These are phyloP conservation scores for Platyrinchus mystaceus DNA, from an alignment of 2,797 vertebrate species.

Conservation along the genomic window DNA sequence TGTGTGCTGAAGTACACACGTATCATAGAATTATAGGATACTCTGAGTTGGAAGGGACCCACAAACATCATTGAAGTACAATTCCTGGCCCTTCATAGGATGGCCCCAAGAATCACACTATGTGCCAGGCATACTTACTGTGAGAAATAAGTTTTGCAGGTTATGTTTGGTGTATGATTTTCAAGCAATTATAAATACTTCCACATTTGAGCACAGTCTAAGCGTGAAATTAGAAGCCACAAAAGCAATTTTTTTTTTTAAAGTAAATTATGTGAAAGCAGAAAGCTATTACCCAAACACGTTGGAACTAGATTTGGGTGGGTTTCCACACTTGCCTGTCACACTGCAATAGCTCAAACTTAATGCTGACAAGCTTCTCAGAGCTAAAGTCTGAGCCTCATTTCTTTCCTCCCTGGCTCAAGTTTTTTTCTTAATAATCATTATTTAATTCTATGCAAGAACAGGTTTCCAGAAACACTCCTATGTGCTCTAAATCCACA, in stretches of 20 bases:
- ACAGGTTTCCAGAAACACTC: not conserved
- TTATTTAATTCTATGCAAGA: not conserved
- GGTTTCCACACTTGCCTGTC: not conserved
- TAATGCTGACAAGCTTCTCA: not conserved
- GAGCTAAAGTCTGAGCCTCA: not conserved
- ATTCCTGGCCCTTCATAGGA: not conserved
- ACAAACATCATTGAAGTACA: not conserved
- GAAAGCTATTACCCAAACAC: not conserved
- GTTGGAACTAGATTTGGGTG: not conserved
- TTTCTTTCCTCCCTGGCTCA: not conserved
- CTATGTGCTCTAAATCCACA: not conserved
- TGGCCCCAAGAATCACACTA: not conserved
- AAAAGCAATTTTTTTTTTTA: not conserved
- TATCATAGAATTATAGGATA: rapidly evolving
- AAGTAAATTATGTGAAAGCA: not conserved
- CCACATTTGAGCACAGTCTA: not conserved
- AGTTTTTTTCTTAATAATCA: not conserved
- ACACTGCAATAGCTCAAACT: not conserved
- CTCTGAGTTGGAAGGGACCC: not conserved
- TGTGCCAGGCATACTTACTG: not conserved
- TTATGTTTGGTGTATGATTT: not conserved
- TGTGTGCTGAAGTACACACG: not conserved
- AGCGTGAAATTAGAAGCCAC: not conserved
- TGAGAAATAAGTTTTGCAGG: not conserved
- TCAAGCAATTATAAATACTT: not conserved